Evolutionary conservation across 2,888 invertebrate species (phyloP).

Genomic region (Dusona sp.): DNA sequence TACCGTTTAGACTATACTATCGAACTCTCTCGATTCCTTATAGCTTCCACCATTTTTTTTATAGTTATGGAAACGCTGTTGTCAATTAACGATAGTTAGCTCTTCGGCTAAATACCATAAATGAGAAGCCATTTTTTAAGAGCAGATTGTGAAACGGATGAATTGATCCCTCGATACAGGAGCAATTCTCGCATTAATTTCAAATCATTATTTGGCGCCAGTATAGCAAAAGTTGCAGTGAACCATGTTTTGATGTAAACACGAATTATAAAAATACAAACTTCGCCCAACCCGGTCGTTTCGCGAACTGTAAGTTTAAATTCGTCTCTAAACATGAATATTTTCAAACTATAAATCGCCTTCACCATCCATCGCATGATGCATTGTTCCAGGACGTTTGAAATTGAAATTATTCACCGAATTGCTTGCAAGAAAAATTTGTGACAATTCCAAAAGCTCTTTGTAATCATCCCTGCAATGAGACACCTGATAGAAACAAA

Average conservation of each 20-base stretch:
- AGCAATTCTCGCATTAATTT: background rate
- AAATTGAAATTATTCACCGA: background rate
- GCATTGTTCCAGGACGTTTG: background rate
- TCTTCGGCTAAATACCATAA: background rate
- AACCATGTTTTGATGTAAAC: background rate
- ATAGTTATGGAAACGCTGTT: too few species aligned
- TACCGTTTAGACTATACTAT: background rate
- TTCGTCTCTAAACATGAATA: constrained; percentile 5
- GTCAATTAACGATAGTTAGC: too few species aligned
- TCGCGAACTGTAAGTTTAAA: background rate
- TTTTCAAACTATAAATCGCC: too few species aligned
- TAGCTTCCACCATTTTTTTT: too few species aligned
- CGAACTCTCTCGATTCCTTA: too few species aligned
- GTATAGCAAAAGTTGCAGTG: too few species aligned
- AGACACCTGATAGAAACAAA: background rate
- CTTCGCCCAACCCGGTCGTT: background rate
- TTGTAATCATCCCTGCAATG: background rate
- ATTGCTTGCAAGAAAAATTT: background rate
- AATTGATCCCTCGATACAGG: background rate
- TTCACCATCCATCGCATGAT: background rate
- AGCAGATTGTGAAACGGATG: background rate
- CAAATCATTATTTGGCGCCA: background rate
- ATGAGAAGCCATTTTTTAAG: background rate
- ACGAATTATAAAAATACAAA: background rate
- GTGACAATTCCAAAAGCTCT: background rate